phyloP scores from a whole-genome alignment of 2,888 invertebrate genomes.

The Craniophora ligustri region DNA sequence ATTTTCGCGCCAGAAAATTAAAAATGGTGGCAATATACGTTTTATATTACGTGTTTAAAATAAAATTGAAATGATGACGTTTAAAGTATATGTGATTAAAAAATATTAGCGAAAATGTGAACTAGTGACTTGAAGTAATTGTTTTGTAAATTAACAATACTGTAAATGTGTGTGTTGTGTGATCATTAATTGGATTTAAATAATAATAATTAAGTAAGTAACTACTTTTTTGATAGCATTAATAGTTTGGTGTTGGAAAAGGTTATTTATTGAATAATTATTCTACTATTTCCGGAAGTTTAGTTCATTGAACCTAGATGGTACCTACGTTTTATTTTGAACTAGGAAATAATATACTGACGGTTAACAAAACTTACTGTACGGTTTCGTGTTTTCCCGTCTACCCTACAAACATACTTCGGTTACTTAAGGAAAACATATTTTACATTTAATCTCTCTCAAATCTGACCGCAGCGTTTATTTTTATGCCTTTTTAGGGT shows the following conservation, averaged over 20 bases:
- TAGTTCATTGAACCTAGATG: neutral
- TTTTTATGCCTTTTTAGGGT: no score
- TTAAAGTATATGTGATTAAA: slow-evolving; percentile 50
- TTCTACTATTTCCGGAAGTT: neutral
- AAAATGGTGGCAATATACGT: slow-evolving; percentile 76
- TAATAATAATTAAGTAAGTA: slow-evolving; percentile 43
- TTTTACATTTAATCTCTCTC: neutral
- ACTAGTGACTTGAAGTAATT: slow-evolving; percentile 36
- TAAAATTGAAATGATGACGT: slow-evolving; percentile 85
- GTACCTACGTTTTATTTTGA: no score
- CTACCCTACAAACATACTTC: slow-evolving; percentile 32
- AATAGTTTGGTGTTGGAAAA: neutral
- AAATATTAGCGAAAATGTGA: slow-evolving; percentile 73
- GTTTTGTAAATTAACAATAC: slow-evolving; percentile 42
- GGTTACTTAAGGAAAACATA: neutral
- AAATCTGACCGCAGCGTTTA: neutral
- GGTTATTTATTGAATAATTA: neutral
- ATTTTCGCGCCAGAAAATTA: slow-evolving; percentile 84
- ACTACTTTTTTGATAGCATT: neutral
- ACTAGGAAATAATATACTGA: no score
- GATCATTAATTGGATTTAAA: slow-evolving; percentile 48
- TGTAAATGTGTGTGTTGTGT: slow-evolving; percentile 48
- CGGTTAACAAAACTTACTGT: neutral
- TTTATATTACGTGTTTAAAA: slow-evolving; percentile 83
- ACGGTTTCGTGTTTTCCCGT: slow-evolving; percentile 33